Percentiles rank a stretch among this genome's conserved stretches.
Evolutionary conservation across 2,888 invertebrate genomes (phyloP).

Genomic region (Amphipoea lucens): DNA sequence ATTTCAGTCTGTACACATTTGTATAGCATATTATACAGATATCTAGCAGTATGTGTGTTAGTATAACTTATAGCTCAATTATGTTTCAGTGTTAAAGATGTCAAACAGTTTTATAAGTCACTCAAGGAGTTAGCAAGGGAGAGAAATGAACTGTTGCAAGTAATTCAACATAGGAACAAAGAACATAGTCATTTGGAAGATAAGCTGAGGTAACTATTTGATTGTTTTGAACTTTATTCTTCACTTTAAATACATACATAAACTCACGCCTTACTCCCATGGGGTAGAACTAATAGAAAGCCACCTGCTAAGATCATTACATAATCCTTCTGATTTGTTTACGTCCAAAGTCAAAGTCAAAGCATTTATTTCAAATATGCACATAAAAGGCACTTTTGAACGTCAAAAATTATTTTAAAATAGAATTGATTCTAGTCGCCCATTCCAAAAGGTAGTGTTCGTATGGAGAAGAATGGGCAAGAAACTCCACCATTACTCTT

Average conservation of each 20-base stretch:
- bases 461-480: no score
- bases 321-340: not conserved
- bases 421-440: no score
- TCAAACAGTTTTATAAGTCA: constrained; percentile 86
- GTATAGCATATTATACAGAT: not conserved
- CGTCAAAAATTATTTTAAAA: no score
- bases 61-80: constrained; percentile 18
- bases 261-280: not conserved
- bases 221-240: not conserved
- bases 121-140: constrained; percentile 91
- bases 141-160: constrained; percentile 91
- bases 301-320: not conserved
- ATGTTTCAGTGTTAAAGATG: constrained; percentile 84
- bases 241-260: not conserved
- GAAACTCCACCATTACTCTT: no score
- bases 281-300: not conserved
- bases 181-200: constrained; percentile 80
- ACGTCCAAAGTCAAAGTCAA: not conserved
- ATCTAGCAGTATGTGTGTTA: not conserved
- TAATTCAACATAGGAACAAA: constrained; percentile 86
- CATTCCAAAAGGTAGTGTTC: no score
- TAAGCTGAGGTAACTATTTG: constrained; percentile 77
- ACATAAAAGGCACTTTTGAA: no score
- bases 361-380: no score
- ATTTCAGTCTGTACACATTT: constrained; percentile 1